These are phyloP conservation scores for Coccyzus lansbergi DNA, from an alignment of 2,797 vertebrate genomes.

Conservation along the genomic window DNA sequence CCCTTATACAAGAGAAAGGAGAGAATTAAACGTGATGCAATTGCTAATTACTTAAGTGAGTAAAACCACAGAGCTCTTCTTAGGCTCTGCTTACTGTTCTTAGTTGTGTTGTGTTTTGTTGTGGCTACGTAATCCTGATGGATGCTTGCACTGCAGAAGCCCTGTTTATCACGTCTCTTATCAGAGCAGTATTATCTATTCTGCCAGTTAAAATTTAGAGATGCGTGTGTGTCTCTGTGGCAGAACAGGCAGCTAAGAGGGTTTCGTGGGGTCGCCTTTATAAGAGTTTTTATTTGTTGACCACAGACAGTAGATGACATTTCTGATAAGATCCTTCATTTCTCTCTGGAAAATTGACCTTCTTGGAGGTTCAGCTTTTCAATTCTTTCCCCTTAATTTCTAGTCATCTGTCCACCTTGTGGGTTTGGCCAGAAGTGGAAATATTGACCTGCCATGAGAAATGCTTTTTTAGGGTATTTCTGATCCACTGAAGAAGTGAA, in stretches of 20 bases:
- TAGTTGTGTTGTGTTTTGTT: background rate
- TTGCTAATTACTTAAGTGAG: background rate
- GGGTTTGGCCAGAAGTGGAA: background rate
- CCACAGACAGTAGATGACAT: background rate
- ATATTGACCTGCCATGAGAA: background rate
- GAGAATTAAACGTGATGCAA: background rate
- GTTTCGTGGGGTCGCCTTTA: background rate
- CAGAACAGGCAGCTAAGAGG: background rate
- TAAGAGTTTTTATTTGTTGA: background rate
- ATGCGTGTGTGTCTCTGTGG: background rate
- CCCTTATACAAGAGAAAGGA: background rate
- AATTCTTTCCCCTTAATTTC: background rate
- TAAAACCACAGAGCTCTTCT: background rate
- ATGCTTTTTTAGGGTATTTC: background rate
- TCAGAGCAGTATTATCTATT: background rate
- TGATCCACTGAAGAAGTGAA: background rate
- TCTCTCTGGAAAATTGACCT: background rate
- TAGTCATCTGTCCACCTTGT: background rate
- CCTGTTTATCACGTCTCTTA: background rate
- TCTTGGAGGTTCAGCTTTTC: background rate
- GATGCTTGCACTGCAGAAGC: background rate
- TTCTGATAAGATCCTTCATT: background rate
- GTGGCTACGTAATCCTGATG: background rate
- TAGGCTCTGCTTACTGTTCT: background rate
- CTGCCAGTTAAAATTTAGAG: background rate